Evolutionary conservation across 2,888 invertebrate genomes (phyloP).

Genomic region (Drosophila borealis): DNA sequence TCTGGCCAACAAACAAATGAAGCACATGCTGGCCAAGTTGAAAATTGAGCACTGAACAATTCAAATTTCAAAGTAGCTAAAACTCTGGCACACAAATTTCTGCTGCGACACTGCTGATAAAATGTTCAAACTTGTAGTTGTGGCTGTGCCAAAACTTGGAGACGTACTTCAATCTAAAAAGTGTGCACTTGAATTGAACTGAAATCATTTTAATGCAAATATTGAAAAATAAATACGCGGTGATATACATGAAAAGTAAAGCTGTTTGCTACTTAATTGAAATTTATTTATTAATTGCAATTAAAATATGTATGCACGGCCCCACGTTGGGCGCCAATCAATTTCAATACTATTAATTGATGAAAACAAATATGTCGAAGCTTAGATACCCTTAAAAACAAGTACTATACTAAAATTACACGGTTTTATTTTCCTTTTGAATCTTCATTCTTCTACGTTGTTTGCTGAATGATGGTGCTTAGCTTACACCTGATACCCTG

Average conservation of each 20-base stretch:
- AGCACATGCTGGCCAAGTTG: constrained; percentile 59
- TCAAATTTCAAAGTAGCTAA: constrained; percentile 63
- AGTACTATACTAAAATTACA: neutral
- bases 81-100: constrained; percentile 47
- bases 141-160: constrained; percentile 5
- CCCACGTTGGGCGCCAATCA: neutral
- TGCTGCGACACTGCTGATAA: constrained; percentile 68
- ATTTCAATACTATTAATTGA: too few relatives aligned
- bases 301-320: constrained; percentile 10
- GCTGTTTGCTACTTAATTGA: constrained; percentile 21
- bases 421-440: neutral
- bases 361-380: neutral
- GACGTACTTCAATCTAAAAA: constrained; percentile 38
- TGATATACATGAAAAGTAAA: neutral
- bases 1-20: constrained; percentile 74
- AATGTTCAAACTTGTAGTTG: constrained; percentile 34
- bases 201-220: neutral
- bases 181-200: constrained; percentile 2
- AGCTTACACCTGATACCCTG: neutral
- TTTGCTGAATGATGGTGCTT: neutral
- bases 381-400: constrained; percentile 3
- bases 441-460: neutral
- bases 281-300: constrained; percentile 40
- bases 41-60: constrained; percentile 58
- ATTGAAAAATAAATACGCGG: constrained; percentile 3